Base-by-base conservation (phyloP, 2,888 invertebrate species). In the Drepanosiphum platanoidis region DNA sequence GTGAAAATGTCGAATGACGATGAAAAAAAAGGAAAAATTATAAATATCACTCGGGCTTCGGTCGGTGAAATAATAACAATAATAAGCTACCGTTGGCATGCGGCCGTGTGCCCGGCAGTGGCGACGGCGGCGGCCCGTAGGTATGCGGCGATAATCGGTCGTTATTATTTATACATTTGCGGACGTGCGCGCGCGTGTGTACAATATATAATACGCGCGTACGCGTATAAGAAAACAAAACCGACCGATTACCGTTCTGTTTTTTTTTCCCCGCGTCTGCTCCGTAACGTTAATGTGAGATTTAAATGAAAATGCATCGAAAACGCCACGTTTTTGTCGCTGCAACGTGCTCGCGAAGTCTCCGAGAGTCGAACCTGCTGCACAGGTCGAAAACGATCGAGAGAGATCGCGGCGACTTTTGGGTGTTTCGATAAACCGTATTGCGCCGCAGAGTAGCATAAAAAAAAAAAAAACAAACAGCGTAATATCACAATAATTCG, bases 111-210 rank as follows among this genome's bases (percentile, higher is more conserved):
- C 61, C 61, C 61, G 27, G 27, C 27, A 27, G 61, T 27, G 27
- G 61, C 27, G n/a, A n/a, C 61, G 27, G 27, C 27, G 22, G 61
- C 61, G 27, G 61, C 27, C n/a, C 27, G 61, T 27, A 61, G 61
- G 61, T 61, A 61, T 61, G 61, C 61, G 22, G n/a, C 70, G 34
- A 36, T 70, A 70, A 70, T 70, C n/a, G 70, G 34, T 39, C 70
- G 70, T 70, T 70, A 70, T 70, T 70, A 70, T 70, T 39, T 70
- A 39, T 70, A n/a, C 70, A 70, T 70, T 34, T 70, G 39, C 70
- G 34, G 68, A 68, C 68, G 68, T 64, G 13, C 15, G 30, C 32
- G 22, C 13, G n/a, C 11, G 22, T 34, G 4, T 8, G 11, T 27
- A 61, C 15, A 22, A 52, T 52, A 27, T 27, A 61, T 52, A 22